These are phyloP conservation scores for Pollenia labialis DNA, from an alignment of 2,888 invertebrate genomes.

Conservation along the genomic window DNA sequence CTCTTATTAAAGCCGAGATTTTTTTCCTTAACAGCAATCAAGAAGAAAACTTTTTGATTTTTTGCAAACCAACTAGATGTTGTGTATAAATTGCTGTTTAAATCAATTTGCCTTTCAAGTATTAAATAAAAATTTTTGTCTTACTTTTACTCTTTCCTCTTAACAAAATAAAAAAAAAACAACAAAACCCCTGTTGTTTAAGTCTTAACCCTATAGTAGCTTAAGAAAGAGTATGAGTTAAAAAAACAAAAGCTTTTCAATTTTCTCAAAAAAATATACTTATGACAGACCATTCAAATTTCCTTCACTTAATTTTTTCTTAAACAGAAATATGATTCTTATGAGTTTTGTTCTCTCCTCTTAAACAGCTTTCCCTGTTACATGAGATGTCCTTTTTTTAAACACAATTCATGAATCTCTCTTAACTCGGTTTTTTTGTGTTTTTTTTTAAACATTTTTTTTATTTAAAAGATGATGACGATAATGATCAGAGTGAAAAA, in stretches of 20 bases:
- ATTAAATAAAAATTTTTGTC: conserved; percentile 27
- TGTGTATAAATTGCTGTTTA: conserved; percentile 58
- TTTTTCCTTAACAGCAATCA: conserved; percentile 55
- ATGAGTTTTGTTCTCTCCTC: conserved; percentile 30
- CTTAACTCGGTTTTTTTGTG: conserved; percentile 61
- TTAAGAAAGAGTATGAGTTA: not conserved
- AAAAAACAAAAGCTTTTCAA: conserved; percentile 68
- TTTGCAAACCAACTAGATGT: conserved; percentile 38
- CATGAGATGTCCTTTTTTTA: conserved; percentile 71
- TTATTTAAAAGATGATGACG: conserved; percentile 52
- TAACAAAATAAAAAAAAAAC: too few relatives aligned
- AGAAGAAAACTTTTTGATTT: conserved; percentile 38
- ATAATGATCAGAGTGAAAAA: conserved; percentile 54
- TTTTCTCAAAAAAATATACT: conserved; percentile 68
- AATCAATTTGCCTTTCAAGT: conserved; percentile 64
- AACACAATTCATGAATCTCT: conserved; percentile 73
- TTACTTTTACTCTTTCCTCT: not conserved
- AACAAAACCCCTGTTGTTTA: not conserved
- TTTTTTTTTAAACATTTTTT: not conserved
- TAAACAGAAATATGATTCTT: conserved; percentile 70
- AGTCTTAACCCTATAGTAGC: conserved; percentile 66
- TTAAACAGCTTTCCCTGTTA: conserved; percentile 60
- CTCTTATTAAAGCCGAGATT: conserved; percentile 64
- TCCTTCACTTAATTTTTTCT: conserved; percentile 62
- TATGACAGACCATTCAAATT: conserved; percentile 75